Conservation (phyloP, 2,888 invertebrate species). For the Salpingus planirostris region DNA sequence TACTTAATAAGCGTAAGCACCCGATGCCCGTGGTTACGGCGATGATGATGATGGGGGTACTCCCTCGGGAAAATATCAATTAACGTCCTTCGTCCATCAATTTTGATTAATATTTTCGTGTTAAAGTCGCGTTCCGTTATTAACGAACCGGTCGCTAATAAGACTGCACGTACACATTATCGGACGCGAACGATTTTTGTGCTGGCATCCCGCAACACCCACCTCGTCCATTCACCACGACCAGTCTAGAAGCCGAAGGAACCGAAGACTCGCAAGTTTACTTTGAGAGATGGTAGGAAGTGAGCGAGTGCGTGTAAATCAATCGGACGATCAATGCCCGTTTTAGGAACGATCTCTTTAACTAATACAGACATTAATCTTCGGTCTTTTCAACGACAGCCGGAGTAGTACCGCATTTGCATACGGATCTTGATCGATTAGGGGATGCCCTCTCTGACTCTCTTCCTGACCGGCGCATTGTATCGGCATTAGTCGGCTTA, state of each 20-base stretch:
- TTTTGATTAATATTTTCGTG: slow-evolving; percentile 6
- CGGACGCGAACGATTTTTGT: not conserved
- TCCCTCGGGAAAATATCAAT: slow-evolving; percentile 6
- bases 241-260: slow-evolving; percentile 3
- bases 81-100: slow-evolving; percentile 3
- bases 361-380: slow-evolving; percentile 10
- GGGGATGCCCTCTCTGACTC: too few species aligned
- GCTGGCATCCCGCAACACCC: slow-evolving; percentile 4
- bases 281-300: too few species aligned
- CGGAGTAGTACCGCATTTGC: slow-evolving; percentile 2
- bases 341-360: slow-evolving; percentile 8
- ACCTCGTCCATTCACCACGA: slow-evolving; percentile 7
- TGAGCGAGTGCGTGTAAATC: slow-evolving; percentile 9
- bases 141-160: slow-evolving; percentile 4
- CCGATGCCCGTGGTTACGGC: too few species aligned
- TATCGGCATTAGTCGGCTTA: too few species aligned
- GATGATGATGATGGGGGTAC: not conserved
- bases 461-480: too few species aligned
- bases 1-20: too few species aligned
- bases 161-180: not conserved
- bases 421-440: slow-evolving; percentile 2
- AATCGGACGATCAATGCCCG: slow-evolving; percentile 8
- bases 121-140: slow-evolving; percentile 2
- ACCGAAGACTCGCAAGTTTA: too few species aligned
- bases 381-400: slow-evolving; percentile 6